A percentile compares a stretch with the other conserved stretches of the same genome.
Conservation (phyloP, 64 coral and sea anemone genomes). For the Stylophora pistillata region DNA sequence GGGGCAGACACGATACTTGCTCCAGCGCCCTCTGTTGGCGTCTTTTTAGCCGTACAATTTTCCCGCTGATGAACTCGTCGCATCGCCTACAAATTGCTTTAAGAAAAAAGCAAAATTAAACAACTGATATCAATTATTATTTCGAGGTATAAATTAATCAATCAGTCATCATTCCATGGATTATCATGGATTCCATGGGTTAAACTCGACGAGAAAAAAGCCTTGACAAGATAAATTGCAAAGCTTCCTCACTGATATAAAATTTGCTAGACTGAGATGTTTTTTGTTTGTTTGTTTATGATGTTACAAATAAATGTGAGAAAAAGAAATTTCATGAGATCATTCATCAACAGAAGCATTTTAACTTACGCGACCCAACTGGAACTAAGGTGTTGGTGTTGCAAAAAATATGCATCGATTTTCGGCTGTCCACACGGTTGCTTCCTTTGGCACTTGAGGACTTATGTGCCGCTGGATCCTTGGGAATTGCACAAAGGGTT, state of each 20-base stretch:
- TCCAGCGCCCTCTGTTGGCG: no score
- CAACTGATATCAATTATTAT: not conserved
- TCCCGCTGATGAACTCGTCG: not conserved
- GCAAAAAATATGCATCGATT: not conserved
- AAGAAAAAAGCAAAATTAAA: not conserved
- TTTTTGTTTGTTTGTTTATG: no score
- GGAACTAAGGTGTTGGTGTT: not conserved
- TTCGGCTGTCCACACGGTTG: not conserved
- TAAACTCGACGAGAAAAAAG: no score
- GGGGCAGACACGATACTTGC: no score
- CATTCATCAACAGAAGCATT: not conserved
- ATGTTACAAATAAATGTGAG: no score
- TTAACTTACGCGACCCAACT: slow-evolving; percentile 45
- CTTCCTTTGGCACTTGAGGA: slow-evolving; percentile 8
- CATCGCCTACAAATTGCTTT: slow-evolving; percentile 10
- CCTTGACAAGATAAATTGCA: no score
- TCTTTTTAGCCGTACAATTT: not conserved
- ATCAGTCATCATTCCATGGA: no score
- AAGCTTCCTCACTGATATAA: no score
- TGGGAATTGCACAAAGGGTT: slow-evolving; percentile 20
- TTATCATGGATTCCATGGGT: no score
- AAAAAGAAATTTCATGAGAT: no score
- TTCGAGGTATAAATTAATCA: no score
- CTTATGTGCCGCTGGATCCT: not conserved
- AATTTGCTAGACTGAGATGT: no score